Evolutionary conservation across 2,113 vertebrate species (phyloP).

Genomic region (Ursus arctos): DNA sequence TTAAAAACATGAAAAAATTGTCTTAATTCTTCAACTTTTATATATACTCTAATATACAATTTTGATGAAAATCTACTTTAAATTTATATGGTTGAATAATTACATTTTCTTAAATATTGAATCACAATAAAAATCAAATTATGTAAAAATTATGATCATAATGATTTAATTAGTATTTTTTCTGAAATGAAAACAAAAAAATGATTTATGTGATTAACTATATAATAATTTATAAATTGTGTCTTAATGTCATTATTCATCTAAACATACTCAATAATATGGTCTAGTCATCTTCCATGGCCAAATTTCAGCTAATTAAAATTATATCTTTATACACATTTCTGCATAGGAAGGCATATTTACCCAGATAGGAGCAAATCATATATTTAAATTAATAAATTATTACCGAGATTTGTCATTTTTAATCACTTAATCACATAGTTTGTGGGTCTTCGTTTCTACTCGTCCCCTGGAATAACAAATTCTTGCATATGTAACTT

Average conservation of each 20-base stretch:
- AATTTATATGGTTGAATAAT: background rate
- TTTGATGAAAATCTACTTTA: background rate
- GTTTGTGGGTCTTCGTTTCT: background rate
- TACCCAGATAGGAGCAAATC: background rate
- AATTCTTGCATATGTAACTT: background rate
- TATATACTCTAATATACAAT: background rate
- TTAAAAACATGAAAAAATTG: background rate
- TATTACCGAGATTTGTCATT: background rate
- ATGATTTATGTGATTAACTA: background rate
- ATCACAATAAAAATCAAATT: background rate
- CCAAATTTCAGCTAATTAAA: background rate
- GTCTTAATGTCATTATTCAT: background rate
- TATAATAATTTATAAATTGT: background rate
- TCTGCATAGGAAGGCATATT: background rate
- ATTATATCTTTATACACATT: background rate
- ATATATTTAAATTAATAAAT: background rate
- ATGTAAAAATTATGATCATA: background rate
- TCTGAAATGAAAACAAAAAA: background rate
- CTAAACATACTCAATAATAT: background rate
- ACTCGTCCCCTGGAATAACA: background rate
- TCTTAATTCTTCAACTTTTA: background rate
- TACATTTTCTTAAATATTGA: background rate
- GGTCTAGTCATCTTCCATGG: background rate
- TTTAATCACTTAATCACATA: background rate
- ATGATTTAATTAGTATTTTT: background rate